Base-by-base conservation (phyloP, 2,888 invertebrate species). In the Eulithis testata region DNA sequence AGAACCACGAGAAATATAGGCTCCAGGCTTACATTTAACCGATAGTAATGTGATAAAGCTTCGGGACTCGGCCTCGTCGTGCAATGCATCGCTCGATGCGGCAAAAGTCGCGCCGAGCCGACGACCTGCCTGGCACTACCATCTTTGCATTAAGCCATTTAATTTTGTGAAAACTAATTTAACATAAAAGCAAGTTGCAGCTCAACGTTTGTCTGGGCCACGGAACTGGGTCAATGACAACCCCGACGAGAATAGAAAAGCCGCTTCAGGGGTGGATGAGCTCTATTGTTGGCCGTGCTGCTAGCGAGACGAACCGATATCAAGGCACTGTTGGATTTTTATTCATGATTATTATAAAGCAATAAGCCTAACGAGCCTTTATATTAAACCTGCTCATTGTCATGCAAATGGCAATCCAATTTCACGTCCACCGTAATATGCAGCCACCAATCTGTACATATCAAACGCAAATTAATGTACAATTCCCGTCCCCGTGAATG, bases 181-280 rank as follows among this genome's bases (percentile, higher is more conserved):
- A 85, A 79, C 78, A 77, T 79, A 81, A 78, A 76, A 82, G 78
- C 81, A 73, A 79, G 81, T 76, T 88, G 86, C 83, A 87, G 78
- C 80, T 79, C 74, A 74, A 75, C 73, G 77, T 76, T 76, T 76
- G 81, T 83, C 82, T 83, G 79, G 77, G 78, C 79, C 78, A 76
- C 70, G 80, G 77, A 92, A 88, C 84, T 91, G 79, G 92, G 92
- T 92, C 92, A 92, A 91, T 91, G 89, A 88, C 89, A 87, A 84
- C 70, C 82, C 81, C 79, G 83, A 83, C 84, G 83, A 91, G 90
- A 91, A 91, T 92, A 92, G 91, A 86, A 82, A 81, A 80, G 77
- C 76, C 80, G 87, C 85, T 87, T 84, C 82, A 86, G 86, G 90
- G 87, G 84, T 86, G 82, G 87, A 85, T 81, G 83, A 81, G 84